Conservation (phyloP, 2,113 vertebrate species). For the Prionailurus bengalensis region DNA sequence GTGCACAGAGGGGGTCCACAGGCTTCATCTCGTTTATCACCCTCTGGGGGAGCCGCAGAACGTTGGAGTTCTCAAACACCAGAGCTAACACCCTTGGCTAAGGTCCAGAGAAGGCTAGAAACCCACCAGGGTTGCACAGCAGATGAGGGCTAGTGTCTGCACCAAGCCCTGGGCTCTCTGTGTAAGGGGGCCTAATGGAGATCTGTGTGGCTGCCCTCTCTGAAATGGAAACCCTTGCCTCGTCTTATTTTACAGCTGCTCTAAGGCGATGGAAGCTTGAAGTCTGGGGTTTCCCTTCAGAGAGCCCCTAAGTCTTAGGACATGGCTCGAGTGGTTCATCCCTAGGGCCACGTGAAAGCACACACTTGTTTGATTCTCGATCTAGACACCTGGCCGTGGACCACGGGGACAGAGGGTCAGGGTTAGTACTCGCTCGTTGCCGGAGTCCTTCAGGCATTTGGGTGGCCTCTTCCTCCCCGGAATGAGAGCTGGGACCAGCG, state of each 20-base stretch:
- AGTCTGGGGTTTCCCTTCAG: background rate
- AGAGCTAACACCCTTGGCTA: background rate
- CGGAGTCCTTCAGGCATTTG: background rate
- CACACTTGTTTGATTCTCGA: background rate
- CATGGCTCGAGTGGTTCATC: background rate
- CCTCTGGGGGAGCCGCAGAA: background rate
- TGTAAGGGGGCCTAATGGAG: accelerated
- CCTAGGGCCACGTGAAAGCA: background rate
- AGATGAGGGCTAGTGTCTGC: background rate
- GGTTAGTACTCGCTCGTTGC: background rate
- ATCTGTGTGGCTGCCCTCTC: accelerated
- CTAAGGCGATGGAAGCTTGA: background rate
- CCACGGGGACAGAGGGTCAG: background rate
- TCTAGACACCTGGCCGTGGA: background rate
- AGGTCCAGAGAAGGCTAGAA: background rate
- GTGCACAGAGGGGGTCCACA: background rate
- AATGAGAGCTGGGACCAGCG: background rate
- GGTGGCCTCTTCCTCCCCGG: background rate
- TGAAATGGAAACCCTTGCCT: background rate
- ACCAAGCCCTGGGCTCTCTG: background rate
- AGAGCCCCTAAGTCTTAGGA: background rate
- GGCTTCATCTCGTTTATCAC: background rate
- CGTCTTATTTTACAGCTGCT: accelerated
- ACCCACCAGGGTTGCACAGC: accelerated
- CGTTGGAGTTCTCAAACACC: background rate